Percentiles rank a stretch among this genome's conserved stretches.
These are phyloP conservation scores for Monarcha castaneiventris DNA, from an alignment of 2,113 vertebrate genomes.

Conservation along the genomic window DNA sequence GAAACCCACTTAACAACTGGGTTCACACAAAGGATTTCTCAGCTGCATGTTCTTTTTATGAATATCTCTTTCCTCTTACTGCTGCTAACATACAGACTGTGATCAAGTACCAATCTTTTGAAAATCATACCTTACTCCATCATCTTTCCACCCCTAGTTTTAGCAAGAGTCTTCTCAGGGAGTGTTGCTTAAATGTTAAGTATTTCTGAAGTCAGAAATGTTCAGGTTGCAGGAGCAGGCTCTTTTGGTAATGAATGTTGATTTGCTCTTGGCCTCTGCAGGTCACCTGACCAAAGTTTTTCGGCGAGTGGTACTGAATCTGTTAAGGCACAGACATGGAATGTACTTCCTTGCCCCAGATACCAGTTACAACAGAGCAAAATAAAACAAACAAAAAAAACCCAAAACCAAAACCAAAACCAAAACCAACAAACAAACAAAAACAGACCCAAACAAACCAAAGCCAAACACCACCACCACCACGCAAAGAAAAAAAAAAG, in stretches of 20 bases:
- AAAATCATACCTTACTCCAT: not conserved
- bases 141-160: not conserved
- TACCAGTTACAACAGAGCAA: not conserved
- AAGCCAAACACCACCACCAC: fast-evolving
- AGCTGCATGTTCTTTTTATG: not conserved
- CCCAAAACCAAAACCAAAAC: no score
- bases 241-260: not conserved
- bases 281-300: not conserved
- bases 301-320: not conserved
- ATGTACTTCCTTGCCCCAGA: not conserved
- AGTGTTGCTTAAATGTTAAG: not conserved
- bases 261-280: not conserved
- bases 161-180: not conserved
- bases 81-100: not conserved
- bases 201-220: not conserved
- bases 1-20: not conserved
- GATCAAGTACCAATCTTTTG: not conserved
- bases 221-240: not conserved
- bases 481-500: no score
- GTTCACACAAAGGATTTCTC: not conserved
- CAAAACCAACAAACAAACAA: no score
- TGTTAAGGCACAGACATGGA: not conserved
- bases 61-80: not conserved
- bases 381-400: not conserved
- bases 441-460: not conserved